phyloP scores from a whole-genome alignment of 2,888 invertebrate species.

The Polyommatus icarus region DNA sequence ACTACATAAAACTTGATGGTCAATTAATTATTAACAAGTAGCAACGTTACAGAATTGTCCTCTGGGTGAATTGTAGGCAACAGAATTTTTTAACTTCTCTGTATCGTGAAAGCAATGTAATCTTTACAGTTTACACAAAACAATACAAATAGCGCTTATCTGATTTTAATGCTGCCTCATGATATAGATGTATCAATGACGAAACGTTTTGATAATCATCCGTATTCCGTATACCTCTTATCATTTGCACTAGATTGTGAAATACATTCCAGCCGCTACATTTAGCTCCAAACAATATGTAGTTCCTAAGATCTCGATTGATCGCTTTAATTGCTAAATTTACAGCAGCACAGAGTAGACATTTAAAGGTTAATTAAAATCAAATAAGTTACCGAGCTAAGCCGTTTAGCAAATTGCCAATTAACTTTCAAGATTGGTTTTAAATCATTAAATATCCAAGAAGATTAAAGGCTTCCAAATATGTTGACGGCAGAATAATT shows the following conservation, averaged over 20 bases:
- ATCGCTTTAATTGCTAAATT: not conserved
- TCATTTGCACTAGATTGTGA: not conserved
- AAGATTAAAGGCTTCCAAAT: not conserved
- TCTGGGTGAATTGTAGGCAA: not conserved
- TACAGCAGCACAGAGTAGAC: not conserved
- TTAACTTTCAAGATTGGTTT: constrained; percentile 11
- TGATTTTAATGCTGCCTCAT: not conserved
- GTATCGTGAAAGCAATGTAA: not conserved
- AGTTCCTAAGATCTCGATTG: not conserved
- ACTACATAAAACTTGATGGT: not conserved
- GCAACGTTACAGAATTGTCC: not conserved
- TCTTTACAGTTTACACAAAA: not conserved
- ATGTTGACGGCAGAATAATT: not conserved
- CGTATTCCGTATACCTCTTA: not conserved
- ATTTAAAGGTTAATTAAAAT: constrained; percentile 17
- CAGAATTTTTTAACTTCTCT: not conserved
- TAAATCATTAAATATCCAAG: not conserved
- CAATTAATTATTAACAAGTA: not conserved
- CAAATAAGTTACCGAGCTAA: not conserved
- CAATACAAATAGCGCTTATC: not conserved
- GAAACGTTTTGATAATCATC: not conserved
- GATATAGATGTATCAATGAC: not conserved
- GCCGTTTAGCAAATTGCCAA: constrained; percentile 5
- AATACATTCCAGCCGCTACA: not conserved
- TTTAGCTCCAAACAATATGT: not conserved